Percentiles rank a stretch among this genome's conserved stretches.
These are phyloP conservation scores for Osmerus eperlanus DNA, from an alignment of 2,113 vertebrate genomes.

Conservation along the genomic window DNA sequence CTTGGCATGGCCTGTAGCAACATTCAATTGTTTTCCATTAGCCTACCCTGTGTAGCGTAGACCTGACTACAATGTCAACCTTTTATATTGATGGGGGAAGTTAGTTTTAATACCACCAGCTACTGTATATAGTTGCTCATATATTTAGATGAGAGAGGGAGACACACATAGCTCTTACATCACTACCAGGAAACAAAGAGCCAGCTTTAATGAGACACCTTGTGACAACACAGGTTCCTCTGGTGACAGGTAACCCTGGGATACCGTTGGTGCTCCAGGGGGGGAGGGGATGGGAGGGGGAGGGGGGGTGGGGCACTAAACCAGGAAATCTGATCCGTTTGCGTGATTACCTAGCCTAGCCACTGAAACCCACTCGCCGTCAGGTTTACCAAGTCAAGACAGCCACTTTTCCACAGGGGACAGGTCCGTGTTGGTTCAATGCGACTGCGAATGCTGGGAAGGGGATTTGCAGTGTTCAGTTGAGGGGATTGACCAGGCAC, in stretches of 20 bases:
- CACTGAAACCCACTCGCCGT: too few species aligned
- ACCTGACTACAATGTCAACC: background rate
- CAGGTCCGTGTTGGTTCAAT: too few species aligned
- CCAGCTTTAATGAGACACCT: conserved; percentile 21
- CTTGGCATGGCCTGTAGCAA: background rate
- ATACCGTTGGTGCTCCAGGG: conserved; percentile 25
- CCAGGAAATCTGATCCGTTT: too few species aligned
- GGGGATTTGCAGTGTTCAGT: too few species aligned
- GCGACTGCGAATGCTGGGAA: too few species aligned
- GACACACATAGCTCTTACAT: conserved; percentile 28
- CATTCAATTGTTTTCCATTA: background rate
- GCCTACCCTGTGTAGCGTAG: background rate
- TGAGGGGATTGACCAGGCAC: too few species aligned
- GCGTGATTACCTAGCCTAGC: background rate
- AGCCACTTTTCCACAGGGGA: too few species aligned
- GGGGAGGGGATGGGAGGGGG: background rate
- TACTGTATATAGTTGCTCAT: background rate
- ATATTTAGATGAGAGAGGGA: conserved; percentile 4
- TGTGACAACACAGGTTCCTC: conserved; percentile 46
- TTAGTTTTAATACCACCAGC: background rate
- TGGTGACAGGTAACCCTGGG: conserved; percentile 42
- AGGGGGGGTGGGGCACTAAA: too few species aligned
- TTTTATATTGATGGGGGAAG: background rate
- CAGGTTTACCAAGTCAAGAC: too few species aligned
- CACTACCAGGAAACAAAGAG: conserved; percentile 38